Base-by-base conservation (phyloP, 1,140 invertebrate species). In the Brachionus calyciflorus region DNA sequence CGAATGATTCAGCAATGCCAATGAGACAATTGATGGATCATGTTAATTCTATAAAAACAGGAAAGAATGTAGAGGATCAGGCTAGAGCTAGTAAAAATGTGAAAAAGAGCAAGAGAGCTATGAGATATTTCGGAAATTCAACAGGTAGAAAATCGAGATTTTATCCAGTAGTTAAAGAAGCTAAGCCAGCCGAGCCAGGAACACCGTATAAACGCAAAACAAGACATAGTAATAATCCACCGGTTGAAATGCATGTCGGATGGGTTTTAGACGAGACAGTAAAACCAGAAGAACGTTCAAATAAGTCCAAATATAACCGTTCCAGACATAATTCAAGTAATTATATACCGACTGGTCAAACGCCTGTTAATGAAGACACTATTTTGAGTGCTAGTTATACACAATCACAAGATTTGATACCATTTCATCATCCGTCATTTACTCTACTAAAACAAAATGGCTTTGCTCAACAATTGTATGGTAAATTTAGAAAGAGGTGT, bases 381-480 rank as follows among this genome's bases (percentile, higher is more conserved):
- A 10, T 49, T 4, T 63, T 78, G 21, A 69, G 57, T 26, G 21
- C 84, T 85, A 91, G 19, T 88, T 88, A 9, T 85, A 90, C 77
- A 92, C 90, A 21, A 89, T 90, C 77, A 92, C 91, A 77, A 88
- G 89, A 65, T 68, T 80, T 82, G 82, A 83, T 79, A 37, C 48
- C 44, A 28, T 96, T 97, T 88, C 93, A 96, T 83, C 95, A 98
- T 87, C 94, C 95, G 37, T 96, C 93, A 82, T 93, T 98, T 86
- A 89, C 93, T 28, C 87, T 98, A 78, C 89, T 98, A n/a, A 91
- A 94, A 81, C 93, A 98, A 85, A 97, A 97, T 84, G 92, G 94
- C 80, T 99, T 98, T 86, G 95, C 94, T 12, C 96, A 97, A 84
- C 92, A 95, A 85, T 93, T 91, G 1, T 97, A 97, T 85, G 91